Conservation (phyloP, 2,797 vertebrate genomes). For the Hippoglossus hippoglossus region DNA sequence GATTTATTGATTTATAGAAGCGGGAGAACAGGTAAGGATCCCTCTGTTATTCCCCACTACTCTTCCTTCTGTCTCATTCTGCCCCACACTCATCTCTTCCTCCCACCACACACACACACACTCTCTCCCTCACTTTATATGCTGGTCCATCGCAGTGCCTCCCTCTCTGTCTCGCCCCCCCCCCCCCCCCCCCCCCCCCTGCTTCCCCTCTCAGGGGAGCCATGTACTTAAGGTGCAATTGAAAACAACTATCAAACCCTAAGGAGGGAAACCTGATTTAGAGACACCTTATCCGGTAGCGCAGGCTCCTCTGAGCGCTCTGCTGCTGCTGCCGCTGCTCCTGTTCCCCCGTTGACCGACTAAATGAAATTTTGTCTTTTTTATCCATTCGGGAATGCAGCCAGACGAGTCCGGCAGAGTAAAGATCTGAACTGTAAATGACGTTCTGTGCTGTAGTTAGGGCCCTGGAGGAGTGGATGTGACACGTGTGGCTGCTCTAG, state of each 20-base stretch:
- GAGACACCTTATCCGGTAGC: conserved; percentile 63
- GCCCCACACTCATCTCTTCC: conserved; percentile 7
- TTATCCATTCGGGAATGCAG: conserved; percentile 66
- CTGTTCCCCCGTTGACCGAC: conserved; percentile 56
- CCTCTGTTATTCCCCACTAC: conserved; percentile 6
- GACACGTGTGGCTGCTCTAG: conserved; percentile 47
- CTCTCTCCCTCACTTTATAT: conserved; percentile 41
- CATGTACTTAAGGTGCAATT: conserved; percentile 74
- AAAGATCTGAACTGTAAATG: conserved; percentile 65
- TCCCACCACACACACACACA: not conserved
- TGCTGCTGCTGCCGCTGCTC: conserved; percentile 35
- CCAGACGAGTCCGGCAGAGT: conserved; percentile 53
- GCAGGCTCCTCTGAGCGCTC: conserved; percentile 50
- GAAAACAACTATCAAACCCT: conserved; percentile 74
- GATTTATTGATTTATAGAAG: not conserved
- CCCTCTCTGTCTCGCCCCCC: not conserved
- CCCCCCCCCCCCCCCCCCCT: no score
- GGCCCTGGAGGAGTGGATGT: conserved; percentile 27
- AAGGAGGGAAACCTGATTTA: conserved; percentile 72
- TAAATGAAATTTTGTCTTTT: conserved; percentile 75
- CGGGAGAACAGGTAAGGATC: conserved; percentile 2
- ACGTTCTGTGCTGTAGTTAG: conserved; percentile 39
- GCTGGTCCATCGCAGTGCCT: conserved; percentile 32
- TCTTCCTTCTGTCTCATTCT: conserved; percentile 13
- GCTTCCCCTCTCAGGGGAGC: conserved; percentile 60